These are phyloP conservation scores for Cancer borealis DNA, from an alignment of 2,888 invertebrate genomes.

Conservation along the genomic window DNA sequence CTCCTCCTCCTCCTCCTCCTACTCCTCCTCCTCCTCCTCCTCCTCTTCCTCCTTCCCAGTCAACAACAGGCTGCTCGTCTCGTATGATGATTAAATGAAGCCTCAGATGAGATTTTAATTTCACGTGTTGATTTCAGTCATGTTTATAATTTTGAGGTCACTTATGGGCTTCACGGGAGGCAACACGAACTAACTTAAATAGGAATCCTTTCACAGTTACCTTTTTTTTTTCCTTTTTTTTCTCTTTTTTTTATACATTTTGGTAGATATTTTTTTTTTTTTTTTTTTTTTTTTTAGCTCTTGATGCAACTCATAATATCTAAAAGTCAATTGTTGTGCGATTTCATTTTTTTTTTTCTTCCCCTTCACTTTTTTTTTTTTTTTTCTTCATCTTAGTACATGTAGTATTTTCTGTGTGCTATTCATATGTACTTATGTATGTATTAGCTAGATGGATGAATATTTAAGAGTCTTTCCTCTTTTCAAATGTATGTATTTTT, in stretches of 20 bases:
- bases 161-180: not conserved
- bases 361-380: too few relatives aligned
- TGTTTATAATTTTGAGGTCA: not conserved
- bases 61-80: not conserved
- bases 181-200: not conserved
- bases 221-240: not conserved
- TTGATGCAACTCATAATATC: too few relatives aligned
- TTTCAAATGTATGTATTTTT: too few relatives aligned
- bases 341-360: too few relatives aligned
- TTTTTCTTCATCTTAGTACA: too few relatives aligned
- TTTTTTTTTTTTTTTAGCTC: not conserved
- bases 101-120: not conserved
- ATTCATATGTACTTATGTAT: too few relatives aligned
- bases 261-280: not conserved
- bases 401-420: too few relatives aligned
- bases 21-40: not conserved
- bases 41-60: not conserved
- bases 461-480: too few relatives aligned
- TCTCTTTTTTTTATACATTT: not conserved
- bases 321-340: too few relatives aligned
- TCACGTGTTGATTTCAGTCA: not conserved
- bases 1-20: not conserved
- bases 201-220: not conserved
- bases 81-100: not conserved
- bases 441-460: too few relatives aligned